Percentiles rank a stretch among this genome's conserved stretches.
phyloP scores from a whole-genome alignment of 2,888 invertebrate genomes.

The Euzophera pinguis region DNA sequence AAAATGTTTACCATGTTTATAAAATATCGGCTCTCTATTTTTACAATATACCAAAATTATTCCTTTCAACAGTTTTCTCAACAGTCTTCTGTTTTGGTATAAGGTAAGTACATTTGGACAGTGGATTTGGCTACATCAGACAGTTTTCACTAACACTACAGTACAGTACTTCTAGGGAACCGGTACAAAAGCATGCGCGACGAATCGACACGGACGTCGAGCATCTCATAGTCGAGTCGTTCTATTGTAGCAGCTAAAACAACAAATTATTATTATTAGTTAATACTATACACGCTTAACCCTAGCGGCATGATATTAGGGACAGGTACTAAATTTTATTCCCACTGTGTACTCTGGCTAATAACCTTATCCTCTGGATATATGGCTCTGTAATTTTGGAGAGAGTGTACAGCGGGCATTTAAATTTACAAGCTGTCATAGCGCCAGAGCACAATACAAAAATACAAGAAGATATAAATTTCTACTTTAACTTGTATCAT shows the following conservation, averaged over 20 bases:
- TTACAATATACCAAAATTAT: not conserved
- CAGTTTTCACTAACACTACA: constrained; percentile 43
- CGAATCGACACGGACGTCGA: constrained; percentile 50
- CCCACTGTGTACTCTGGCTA: too few relatives aligned
- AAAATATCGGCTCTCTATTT: constrained; percentile 1
- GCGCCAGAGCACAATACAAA: too few relatives aligned
- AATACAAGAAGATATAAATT: too few relatives aligned
- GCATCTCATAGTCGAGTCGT: constrained; percentile 85
- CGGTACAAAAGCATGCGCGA: constrained; percentile 60
- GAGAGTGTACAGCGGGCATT: too few relatives aligned
- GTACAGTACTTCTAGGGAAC: constrained; percentile 38
- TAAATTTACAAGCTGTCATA: too few relatives aligned
- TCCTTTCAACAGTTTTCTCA: not conserved
- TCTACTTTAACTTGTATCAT: too few relatives aligned
- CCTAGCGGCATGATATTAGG: too few relatives aligned
- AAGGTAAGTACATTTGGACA: constrained; percentile 26
- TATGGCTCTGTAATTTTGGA: too few relatives aligned
- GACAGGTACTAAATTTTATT: too few relatives aligned
- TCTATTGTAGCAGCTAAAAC: constrained; percentile 90
- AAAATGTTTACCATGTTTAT: too few relatives aligned
- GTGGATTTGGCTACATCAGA: constrained; percentile 41
- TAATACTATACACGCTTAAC: constrained; percentile 16
- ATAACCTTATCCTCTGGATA: too few relatives aligned
- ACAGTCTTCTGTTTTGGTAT: constrained; percentile 3
- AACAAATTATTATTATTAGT: constrained; percentile 49